phyloP scores from a whole-genome alignment of 2,797 vertebrate genomes.

The Coccyzus lansbergi region DNA sequence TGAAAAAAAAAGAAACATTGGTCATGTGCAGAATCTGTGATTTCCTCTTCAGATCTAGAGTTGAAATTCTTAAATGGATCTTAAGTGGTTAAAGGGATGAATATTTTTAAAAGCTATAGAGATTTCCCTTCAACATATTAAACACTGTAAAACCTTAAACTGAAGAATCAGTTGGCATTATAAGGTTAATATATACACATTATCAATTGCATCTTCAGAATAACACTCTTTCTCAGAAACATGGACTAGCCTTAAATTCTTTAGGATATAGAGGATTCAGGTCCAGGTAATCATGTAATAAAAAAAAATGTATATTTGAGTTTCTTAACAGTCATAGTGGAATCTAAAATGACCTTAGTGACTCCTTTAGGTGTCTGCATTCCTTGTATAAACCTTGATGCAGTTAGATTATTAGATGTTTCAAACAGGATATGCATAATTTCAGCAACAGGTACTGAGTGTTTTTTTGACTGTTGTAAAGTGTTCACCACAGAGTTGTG shows the following conservation, averaged over 20 bases:
- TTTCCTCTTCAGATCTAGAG: neutral
- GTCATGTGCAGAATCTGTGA: neutral
- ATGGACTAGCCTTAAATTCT: neutral
- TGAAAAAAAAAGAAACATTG: neutral
- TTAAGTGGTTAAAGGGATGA: neutral
- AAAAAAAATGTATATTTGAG: neutral
- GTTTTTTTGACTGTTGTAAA: neutral
- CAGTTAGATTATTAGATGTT: neutral
- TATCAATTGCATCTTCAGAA: neutral
- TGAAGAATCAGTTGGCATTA: neutral
- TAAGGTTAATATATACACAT: neutral
- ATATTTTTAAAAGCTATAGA: neutral
- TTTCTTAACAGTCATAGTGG: neutral
- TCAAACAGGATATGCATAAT: neutral
- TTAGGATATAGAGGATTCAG: neutral
- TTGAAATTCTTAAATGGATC: neutral
- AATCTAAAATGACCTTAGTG: neutral
- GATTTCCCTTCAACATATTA: neutral
- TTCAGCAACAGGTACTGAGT: neutral
- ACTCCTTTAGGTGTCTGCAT: neutral
- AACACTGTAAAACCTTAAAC: neutral
- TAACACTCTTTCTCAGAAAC: neutral
- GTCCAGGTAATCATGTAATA: neutral
- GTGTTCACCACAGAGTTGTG: neutral
- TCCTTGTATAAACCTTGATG: neutral